Conservation (phyloP, 1,140 invertebrate genomes). For the Drosophila paulistorum region DNA sequence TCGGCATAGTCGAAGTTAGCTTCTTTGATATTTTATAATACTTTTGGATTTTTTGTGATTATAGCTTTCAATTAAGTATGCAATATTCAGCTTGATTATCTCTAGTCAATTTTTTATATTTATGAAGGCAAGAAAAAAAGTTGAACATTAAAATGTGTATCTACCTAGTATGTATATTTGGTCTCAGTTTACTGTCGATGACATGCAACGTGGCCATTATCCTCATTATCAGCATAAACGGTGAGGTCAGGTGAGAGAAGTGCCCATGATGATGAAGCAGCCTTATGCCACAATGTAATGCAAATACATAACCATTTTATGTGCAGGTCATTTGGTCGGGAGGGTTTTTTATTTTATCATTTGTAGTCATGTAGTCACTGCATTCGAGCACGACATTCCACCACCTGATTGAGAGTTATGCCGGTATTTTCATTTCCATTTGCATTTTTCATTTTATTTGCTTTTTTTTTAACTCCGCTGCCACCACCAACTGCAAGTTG, state of each 20-base stretch:
- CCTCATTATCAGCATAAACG: conserved; percentile 26
- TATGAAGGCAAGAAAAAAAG: background rate
- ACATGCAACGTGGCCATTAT: conserved; percentile 33
- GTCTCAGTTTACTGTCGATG: background rate
- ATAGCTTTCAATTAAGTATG: background rate
- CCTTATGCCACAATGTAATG: conserved; percentile 3
- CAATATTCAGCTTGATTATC: background rate
- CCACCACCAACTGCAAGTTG: no score
- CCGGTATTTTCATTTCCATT: conserved; percentile 11
- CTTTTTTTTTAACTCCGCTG: no score
- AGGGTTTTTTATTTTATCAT: conserved; percentile 17
- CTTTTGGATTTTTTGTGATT: no score
- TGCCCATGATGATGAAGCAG: conserved; percentile 3
- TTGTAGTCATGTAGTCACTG: conserved; percentile 16
- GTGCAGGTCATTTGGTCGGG: conserved; percentile 23
- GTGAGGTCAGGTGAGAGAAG: conserved; percentile 9
- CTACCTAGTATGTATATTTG: background rate
- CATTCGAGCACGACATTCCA: background rate
- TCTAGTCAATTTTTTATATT: background rate
- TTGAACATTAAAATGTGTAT: background rate
- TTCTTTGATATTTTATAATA: no score
- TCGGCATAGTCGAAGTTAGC: no score
- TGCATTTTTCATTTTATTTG: conserved; percentile 13
- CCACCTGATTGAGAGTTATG: conserved; percentile 9
- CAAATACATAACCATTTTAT: conserved; percentile 42